Evolutionary conservation across 2,888 invertebrate genomes (phyloP).

Genomic region (Clepsis dumicolana): DNA sequence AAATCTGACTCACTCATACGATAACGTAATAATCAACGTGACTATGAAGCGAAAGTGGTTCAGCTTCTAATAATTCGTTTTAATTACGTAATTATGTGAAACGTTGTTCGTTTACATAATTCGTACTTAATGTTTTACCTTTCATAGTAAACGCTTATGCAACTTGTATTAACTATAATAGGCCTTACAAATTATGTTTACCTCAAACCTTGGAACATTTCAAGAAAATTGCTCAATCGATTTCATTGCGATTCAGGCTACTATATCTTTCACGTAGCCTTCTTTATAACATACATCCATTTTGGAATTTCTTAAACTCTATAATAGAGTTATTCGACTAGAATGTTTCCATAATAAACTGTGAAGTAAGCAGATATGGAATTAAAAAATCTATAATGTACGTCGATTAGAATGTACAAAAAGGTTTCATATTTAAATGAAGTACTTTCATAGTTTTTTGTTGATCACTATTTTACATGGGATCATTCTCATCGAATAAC

Average conservation of each 20-base stretch:
- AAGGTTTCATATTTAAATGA: not conserved
- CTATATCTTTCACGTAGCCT: slow-evolving; percentile 28
- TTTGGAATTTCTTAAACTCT: slow-evolving; percentile 31
- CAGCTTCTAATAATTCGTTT: not conserved
- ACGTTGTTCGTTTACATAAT: not conserved
- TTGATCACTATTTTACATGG: slow-evolving; percentile 36
- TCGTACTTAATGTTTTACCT: not conserved
- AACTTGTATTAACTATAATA: not conserved
- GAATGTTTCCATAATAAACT: slow-evolving; percentile 12
- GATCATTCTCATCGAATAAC: slow-evolving; percentile 54
- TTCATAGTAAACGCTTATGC: not conserved
- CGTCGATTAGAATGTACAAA: too few relatives aligned
- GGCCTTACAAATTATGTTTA: slow-evolving; percentile 4
- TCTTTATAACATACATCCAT: slow-evolving; percentile 16
- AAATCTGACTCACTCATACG: slow-evolving; percentile 12
- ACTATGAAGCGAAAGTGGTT: slow-evolving; percentile 5
- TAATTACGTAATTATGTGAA: not conserved
- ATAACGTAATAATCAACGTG: slow-evolving; percentile 24
- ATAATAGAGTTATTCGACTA: slow-evolving; percentile 19
- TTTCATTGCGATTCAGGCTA: slow-evolving; percentile 18
- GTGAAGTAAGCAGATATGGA: too few relatives aligned
- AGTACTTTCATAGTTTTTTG: not conserved
- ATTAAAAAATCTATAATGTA: too few relatives aligned
- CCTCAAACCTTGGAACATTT: not conserved
- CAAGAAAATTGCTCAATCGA: slow-evolving; percentile 37